Percentiles rank a stretch among this genome's conserved stretches.
phyloP scores from a whole-genome alignment of 37 sponge, comb jelly and placozoan genomes.

The Bolinopsis microptera region DNA sequence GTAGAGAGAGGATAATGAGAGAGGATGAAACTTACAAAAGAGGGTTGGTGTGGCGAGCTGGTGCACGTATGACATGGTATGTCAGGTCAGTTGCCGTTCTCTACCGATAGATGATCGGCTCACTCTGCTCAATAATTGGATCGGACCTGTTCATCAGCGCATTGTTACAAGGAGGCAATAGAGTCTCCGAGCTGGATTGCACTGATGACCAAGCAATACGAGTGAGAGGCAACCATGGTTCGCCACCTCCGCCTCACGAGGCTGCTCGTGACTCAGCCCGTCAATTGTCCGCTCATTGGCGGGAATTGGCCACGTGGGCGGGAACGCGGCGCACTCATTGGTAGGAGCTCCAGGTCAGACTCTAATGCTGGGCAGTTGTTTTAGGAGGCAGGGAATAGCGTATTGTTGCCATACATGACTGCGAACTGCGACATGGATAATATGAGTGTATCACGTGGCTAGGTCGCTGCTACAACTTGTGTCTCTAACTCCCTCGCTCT shows the following conservation, averaged over 20 bases:
- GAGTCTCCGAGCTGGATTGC: neutral
- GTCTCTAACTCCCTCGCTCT: neutral
- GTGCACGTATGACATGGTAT: neutral
- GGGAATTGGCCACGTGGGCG: neutral
- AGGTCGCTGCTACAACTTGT: neutral
- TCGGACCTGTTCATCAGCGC: neutral
- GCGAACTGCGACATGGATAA: neutral
- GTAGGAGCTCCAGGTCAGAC: neutral
- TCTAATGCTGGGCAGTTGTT: neutral
- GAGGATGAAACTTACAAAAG: neutral
- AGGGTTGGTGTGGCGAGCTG: neutral
- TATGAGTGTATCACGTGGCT: neutral
- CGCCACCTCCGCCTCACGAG: neutral
- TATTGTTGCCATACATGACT: neutral
- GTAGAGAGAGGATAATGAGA: no score
- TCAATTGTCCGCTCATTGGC: neutral
- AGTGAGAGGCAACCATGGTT: neutral
- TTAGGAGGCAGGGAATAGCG: neutral
- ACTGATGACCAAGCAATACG: neutral
- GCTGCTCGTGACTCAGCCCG: neutral
- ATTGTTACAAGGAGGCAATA: neutral
- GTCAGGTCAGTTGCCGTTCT: neutral
- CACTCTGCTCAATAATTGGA: neutral
- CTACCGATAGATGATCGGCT: neutral
- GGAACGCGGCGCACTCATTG: neutral